Conservation (phyloP, 2,113 vertebrate species). For the Heteronetta atricapilla region DNA sequence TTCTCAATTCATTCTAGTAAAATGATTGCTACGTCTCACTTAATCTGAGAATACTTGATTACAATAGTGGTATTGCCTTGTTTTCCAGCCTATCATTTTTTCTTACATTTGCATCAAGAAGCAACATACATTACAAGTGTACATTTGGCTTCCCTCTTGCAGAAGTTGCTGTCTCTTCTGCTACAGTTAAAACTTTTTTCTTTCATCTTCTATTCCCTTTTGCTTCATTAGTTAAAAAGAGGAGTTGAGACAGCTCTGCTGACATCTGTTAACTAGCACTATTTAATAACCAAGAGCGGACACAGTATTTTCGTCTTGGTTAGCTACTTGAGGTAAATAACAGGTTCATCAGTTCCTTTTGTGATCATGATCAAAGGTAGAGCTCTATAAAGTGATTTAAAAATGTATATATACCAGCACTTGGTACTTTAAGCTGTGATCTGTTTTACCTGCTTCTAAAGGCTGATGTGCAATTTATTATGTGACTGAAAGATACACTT, state of each 20-base stretch:
- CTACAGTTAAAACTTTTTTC: background rate
- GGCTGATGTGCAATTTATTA: background rate
- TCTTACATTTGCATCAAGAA: fast-evolving
- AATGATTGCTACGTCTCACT: background rate
- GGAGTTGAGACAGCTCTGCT: background rate
- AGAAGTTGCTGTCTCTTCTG: background rate
- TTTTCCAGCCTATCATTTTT: background rate
- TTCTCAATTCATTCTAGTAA: background rate
- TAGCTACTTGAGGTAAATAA: background rate
- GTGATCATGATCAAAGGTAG: background rate
- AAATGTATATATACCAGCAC: background rate
- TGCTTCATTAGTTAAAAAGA: background rate
- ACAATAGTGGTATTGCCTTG: background rate
- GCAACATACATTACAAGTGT: background rate
- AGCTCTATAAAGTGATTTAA: background rate
- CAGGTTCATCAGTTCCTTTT: background rate
- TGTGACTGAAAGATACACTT: background rate
- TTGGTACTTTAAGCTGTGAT: background rate
- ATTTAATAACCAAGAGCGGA: background rate
- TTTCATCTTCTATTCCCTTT: background rate
- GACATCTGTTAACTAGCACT: background rate
- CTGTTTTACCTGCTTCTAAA: background rate
- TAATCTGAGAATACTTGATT: background rate
- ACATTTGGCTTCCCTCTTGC: background rate
- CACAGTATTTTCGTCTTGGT: background rate